These are phyloP conservation scores for Bhutanitis thaidina DNA, from an alignment of 2,888 invertebrate genomes.

Conservation along the genomic window DNA sequence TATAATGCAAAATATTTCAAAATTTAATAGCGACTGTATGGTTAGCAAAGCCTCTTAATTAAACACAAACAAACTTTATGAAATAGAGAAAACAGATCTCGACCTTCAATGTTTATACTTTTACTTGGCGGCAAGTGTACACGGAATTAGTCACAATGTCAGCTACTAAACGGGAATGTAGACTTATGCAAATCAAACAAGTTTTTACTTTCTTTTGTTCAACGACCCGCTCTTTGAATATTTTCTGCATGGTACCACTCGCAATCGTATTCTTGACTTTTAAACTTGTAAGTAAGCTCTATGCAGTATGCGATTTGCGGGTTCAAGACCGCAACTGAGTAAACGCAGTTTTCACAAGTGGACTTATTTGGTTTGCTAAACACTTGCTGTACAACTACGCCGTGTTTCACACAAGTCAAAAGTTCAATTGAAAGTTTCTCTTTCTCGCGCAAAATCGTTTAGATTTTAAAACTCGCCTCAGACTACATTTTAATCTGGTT, in stretches of 20 bases:
- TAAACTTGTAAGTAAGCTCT: not conserved
- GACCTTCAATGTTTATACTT: conserved; percentile 23
- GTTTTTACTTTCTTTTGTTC: conserved; percentile 48
- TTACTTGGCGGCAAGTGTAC: conserved; percentile 32
- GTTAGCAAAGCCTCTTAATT: too few relatives aligned
- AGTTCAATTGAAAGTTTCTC: conserved; percentile 14
- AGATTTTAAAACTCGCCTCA: conserved; percentile 1
- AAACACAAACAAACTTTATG: not conserved
- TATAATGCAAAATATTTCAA: too few relatives aligned
- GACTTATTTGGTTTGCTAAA: conserved; percentile 10
- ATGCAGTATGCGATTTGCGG: not conserved
- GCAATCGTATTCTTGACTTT: not conserved
- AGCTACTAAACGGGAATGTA: conserved; percentile 28
- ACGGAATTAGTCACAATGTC: conserved; percentile 45
- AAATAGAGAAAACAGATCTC: conserved; percentile 7
- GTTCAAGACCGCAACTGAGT: conserved; percentile 8
- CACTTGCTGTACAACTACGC: not conserved
- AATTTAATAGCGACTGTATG: too few relatives aligned
- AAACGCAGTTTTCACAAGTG: conserved; percentile 5
- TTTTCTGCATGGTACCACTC: not conserved
- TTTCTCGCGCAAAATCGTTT: not conserved
- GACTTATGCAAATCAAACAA: conserved; percentile 40
- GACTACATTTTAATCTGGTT: not conserved
- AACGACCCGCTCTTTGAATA: conserved; percentile 5
- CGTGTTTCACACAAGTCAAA: conserved; percentile 8